Evolutionary conservation across 2,888 invertebrate genomes (phyloP).

Genomic region (Himalopsyche kuldschensis): DNA sequence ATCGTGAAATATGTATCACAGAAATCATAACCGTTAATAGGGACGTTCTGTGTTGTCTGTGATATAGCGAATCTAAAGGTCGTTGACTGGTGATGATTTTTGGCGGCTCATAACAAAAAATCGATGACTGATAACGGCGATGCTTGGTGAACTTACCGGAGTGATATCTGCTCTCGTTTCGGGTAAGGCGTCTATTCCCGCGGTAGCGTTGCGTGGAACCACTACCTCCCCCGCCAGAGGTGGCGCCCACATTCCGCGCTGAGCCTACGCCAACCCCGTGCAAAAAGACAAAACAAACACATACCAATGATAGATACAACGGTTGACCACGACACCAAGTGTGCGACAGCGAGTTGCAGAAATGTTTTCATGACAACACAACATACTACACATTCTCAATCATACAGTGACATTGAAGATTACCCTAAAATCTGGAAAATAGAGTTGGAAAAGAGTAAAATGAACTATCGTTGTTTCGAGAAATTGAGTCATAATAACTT

Average conservation of each 20-base stretch:
- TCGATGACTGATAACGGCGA: not conserved
- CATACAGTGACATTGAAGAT: not conserved
- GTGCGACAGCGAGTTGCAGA: not conserved
- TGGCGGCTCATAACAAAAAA: not conserved
- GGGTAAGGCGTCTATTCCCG: constrained; percentile 85
- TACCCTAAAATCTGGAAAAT: too few relatives aligned
- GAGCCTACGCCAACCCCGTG: constrained; percentile 16
- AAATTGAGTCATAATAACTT: too few relatives aligned
- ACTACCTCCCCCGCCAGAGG: constrained; percentile 35
- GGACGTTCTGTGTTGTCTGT: too few relatives aligned
- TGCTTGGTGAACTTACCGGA: constrained; percentile 71
- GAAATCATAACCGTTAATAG: too few relatives aligned
- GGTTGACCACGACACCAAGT: not conserved
- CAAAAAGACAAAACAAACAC: constrained; percentile 44
- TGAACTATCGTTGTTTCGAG: too few relatives aligned
- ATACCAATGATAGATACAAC: constrained; percentile 44
- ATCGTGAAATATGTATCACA: too few relatives aligned
- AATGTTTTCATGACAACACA: not conserved
- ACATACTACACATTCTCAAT: not conserved
- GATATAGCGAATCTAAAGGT: not conserved
- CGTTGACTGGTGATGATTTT: not conserved
- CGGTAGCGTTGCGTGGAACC: constrained; percentile 65
- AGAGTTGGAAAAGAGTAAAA: too few relatives aligned
- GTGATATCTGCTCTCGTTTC: constrained; percentile 94
- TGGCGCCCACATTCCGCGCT: constrained; percentile 4